Evolutionary conservation across 2,113 vertebrate genomes (phyloP).

Genomic region (Mohoua ochrocephala): DNA sequence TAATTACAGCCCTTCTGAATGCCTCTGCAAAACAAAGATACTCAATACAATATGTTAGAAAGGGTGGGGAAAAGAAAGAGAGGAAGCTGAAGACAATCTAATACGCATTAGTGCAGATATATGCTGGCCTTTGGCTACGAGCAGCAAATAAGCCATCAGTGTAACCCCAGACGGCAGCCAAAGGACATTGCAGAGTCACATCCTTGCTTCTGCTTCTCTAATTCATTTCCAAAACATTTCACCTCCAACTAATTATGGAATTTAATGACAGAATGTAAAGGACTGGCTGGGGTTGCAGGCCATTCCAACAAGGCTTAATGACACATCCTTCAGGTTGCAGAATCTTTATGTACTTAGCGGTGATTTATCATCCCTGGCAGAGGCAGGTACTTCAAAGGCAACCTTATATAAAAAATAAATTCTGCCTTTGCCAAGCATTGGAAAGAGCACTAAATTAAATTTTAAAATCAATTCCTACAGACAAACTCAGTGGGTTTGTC

Average conservation of each 20-base stretch:
- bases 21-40: conserved; percentile 59
- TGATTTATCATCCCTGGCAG: conserved; percentile 63
- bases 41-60: conserved; percentile 19
- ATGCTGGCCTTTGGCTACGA: conserved; percentile 19
- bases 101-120: not conserved
- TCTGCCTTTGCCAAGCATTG: conserved; percentile 38
- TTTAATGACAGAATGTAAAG: conserved; percentile 54
- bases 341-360: conserved; percentile 44
- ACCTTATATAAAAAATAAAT: conserved; percentile 62
- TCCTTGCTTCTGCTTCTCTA: conserved; percentile 45
- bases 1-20: conserved; percentile 56
- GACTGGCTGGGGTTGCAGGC: conserved; percentile 44
- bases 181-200: conserved; percentile 25
- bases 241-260: conserved; percentile 54
- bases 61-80: conserved; percentile 34
- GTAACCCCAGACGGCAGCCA: conserved; percentile 23
- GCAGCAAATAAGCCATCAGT: conserved; percentile 11
- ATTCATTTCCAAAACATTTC: conserved; percentile 54
- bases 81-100: conserved; percentile 47
- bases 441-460: conserved; percentile 48
- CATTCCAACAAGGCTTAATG: conserved; percentile 44
- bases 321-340: conserved; percentile 51
- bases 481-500: conserved; percentile 46
- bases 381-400: conserved; percentile 64
- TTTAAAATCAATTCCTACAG: conserved; percentile 45